Base-by-base conservation (phyloP, 2,888 invertebrate genomes). In the Ypsolopha sequella region DNA sequence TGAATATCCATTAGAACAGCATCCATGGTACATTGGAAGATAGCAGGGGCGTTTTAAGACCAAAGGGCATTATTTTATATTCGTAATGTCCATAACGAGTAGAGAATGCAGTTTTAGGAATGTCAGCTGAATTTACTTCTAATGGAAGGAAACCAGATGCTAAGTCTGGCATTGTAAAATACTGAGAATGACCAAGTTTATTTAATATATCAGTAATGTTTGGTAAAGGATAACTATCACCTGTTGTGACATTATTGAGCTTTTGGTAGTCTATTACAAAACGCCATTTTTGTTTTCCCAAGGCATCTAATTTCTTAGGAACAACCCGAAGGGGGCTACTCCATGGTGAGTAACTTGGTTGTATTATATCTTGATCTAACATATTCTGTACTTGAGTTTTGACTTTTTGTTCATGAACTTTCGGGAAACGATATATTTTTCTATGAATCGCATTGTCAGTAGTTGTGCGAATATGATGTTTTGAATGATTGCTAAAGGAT, bases 61-160 rank as follows among this genome's bases (percentile, higher is more conserved):
- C n/a, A n/a, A n/a, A n/a, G n/a, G n/a, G n/a, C n/a, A n/a, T n/a
- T n/a, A n/a, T n/a, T n/a, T n/a, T n/a, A n/a, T n/a, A n/a, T n/a
- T n/a, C n/a, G n/a, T n/a, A n/a, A n/a, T n/a, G n/a, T n/a, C n/a
- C n/a, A n/a, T 9, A 65, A 38, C 2, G 24, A 4, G 60, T 60
- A 10, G 50, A 59, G 43, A 70, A 66, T 1, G 66, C 64, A 0
- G 68, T 70, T 54, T 66, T 66, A 6, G 56, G 52, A 8, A 58
- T 54, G 44, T 65, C 63, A 33, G 54, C 52, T 14, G 54, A 54
- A 10, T 53, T 57, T 14, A 44, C n/a, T 43, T 11, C 49, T 57
- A 51, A n/a, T 51, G 43, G 51, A 14, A 44, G 51, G 43, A 51
- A 51, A 2, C 44, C 51, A 3, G 39, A 39, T 9, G 39, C n/a